Evolutionary conservation across 2,797 vertebrate genomes (phyloP).

Genomic region (Thaleichthys pacificus): DNA sequence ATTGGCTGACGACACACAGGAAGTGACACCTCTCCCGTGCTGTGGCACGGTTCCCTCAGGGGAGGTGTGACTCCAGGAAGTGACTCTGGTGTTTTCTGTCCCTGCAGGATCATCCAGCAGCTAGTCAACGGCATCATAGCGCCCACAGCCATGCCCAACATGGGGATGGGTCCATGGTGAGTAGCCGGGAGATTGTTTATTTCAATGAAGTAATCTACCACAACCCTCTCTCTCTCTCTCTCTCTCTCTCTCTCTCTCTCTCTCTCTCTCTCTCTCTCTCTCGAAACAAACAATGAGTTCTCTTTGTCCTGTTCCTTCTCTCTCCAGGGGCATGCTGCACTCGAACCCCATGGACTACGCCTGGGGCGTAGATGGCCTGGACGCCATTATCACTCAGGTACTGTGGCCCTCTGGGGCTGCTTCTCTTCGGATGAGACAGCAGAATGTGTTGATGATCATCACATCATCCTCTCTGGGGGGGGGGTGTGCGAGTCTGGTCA

Average conservation of each 20-base stretch:
- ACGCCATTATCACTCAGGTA: conserved; percentile 98
- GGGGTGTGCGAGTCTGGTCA: no score
- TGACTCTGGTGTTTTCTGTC: background rate
- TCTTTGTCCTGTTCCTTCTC: background rate
- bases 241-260: no score
- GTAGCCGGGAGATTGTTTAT: conserved; percentile 39
- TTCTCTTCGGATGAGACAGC: no score
- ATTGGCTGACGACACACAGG: background rate
- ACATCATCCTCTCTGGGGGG: no score
- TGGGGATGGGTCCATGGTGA: conserved; percentile 92
- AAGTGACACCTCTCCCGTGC: background rate
- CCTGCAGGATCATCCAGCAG: conserved; percentile 94
- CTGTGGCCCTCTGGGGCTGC: no score
- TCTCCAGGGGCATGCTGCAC: conserved; percentile 91
- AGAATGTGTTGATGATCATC: no score
- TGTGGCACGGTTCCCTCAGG: background rate
- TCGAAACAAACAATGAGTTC: no score
- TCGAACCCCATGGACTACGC: conserved; percentile 98
- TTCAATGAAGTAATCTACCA: no score
- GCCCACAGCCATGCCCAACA: conserved; percentile 92
- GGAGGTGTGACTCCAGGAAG: background rate
- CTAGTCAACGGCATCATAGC: conserved; percentile 96
- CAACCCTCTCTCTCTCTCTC: no score
- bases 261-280: no score
- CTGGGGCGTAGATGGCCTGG: conserved; percentile 95